Evolutionary conservation across 2,888 invertebrate species (phyloP), one percentile per base, ranked within the genome.

Genomic region (Mimumesa dahlbomi): DNA sequence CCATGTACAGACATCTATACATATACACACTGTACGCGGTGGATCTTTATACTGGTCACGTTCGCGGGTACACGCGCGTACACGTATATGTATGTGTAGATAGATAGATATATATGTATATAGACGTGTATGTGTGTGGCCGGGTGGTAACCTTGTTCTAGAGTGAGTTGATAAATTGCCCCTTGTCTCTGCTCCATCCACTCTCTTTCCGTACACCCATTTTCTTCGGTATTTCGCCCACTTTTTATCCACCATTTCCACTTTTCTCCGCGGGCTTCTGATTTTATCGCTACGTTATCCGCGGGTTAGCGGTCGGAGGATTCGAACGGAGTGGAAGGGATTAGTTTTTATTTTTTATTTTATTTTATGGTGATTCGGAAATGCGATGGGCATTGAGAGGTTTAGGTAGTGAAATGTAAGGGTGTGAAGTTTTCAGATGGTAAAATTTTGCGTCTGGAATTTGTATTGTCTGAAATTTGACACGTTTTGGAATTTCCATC

Each of bases 61-160:
- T 36, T n/a, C 36, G 52, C 40, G 38, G 18, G n/a, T 18, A 34
- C 5, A 22, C 9, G 22, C 36, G 46, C 31, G 43, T 13, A 7
- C 25, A 48, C 13, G 42, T 21, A 53, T 29, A 52, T 31, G 46
- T 18, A 7, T 2, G 42, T 18, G 29, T 2, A 34, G 34, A 63
- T 54, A 42, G 22, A 48, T 16, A 36, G 5, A 36, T n/a, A 3
- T 4, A 50, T 16, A n/a, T 21, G 42, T 18, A 36, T 2, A 34
- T 36, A 63, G 54, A 42, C 21, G 52, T 16, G 43, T 5, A 36
- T n/a, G 9, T 4, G 45, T 16, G 14, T 21, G 42, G 22, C 46
- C 34, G 9, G 2, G 31, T 21, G 19, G 62, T 62, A 58, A 64
- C 61, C 61, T 36, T 59, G 50, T 59, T 59, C 43, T 31, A 34